Base-by-base conservation (phyloP, 1,140 invertebrate species). In the Campodea augens region DNA sequence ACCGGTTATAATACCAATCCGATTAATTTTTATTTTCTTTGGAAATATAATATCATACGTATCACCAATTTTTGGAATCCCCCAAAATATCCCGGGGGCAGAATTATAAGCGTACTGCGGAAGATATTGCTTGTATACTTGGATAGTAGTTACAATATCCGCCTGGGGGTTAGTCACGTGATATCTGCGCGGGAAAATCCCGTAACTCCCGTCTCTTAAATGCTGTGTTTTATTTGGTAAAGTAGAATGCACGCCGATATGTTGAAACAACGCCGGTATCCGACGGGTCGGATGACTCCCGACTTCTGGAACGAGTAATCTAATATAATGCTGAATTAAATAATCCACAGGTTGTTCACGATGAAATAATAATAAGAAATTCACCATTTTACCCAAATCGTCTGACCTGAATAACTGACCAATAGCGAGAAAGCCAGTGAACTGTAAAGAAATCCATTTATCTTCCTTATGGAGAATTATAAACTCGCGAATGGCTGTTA, bases 391-490 rank as follows among this genome's bases (percentile, higher is more conserved):
- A 21, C 50, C 29, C 4, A 62, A 44, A 48, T 60, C 57, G 5
- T 38, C 22, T 5, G 54, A 57, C n/a, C 51, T 45, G 25, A 58
- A 54, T 29, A 62, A 45, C 52, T 64, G 62, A 5, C 60, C 62
- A 37, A 64, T 64, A 44, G 57, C 61, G 12, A 60, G 56, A 25
- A 63, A 53, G 2, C 51, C 49, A 12, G 58, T 53, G 49, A 62
- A 59, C 49, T 62, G 60, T 5, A 64, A 49, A 5, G 55, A 49
- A 15, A 55, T 44, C 60, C 62, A 62, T 15, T 38, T n/a, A 21
- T 49, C 42, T 5, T 43, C 37, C 0, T 27, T 25, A 25, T 54
- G 50, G 4, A 43, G 37, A 4, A 43, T 20, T 2, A 63, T 53
- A 37, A 55, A 59, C 18, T 49, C 43, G 37, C 52, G 52, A 25